These are phyloP conservation scores for Hedya salicella DNA, from an alignment of 2,888 invertebrate species.

Conservation along the genomic window DNA sequence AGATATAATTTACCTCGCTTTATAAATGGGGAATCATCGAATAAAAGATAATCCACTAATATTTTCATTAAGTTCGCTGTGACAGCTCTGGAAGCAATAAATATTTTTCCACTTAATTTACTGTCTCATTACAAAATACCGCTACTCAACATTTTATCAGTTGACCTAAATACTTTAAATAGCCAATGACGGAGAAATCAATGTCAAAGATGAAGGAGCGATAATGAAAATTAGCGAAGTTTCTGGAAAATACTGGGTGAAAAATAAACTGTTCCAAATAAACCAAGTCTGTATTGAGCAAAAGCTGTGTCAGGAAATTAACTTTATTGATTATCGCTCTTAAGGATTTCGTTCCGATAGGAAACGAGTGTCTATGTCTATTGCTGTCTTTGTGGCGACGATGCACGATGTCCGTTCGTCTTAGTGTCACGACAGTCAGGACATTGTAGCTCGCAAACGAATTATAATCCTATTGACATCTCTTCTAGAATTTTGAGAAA, in stretches of 20 bases:
- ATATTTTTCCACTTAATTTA: neutral
- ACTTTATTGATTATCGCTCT: neutral
- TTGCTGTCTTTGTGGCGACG: no score
- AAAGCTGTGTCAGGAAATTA: constrained; percentile 11
- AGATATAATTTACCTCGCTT: neutral
- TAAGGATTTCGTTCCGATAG: no score
- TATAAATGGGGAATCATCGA: neutral
- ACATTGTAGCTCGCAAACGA: no score
- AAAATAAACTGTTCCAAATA: neutral
- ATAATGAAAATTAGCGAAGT: neutral
- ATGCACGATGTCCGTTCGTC: no score
- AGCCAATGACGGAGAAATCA: constrained; percentile 47
- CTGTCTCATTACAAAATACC: neutral
- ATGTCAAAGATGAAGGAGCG: constrained; percentile 51
- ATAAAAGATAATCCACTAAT: neutral
- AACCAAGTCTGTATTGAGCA: neutral
- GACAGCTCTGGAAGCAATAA: neutral
- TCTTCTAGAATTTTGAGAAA: no score
- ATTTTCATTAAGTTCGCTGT: neutral
- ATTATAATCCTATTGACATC: no score
- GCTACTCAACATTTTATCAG: constrained; percentile 47
- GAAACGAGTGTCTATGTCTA: no score
- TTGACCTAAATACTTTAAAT: constrained; percentile 28
- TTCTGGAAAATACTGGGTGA: constrained; percentile 5
- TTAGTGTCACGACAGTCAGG: no score